Percentiles rank a stretch among this genome's conserved stretches.
These are phyloP conservation scores for Scophthalmus maximus DNA, from an alignment of 2,113 vertebrate species.

Conservation along the genomic window DNA sequence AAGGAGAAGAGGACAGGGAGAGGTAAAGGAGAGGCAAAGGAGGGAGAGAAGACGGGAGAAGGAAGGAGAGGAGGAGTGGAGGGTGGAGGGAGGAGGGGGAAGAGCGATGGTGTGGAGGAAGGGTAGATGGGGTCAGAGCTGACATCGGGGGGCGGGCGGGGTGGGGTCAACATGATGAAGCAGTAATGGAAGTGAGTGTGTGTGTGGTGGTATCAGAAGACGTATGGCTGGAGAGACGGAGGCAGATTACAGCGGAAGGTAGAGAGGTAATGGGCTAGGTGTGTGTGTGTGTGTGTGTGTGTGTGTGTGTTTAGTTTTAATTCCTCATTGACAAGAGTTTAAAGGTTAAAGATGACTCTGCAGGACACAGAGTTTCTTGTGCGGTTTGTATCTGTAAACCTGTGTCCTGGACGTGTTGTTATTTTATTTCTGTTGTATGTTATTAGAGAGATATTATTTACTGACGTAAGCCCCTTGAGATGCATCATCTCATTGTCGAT, in stretches of 20 bases:
- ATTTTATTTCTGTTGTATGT: too few relatives aligned
- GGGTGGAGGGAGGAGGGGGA: slow-evolving; percentile 18
- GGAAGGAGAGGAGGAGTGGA: slow-evolving; percentile 11
- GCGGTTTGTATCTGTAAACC: not conserved
- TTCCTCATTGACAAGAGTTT: not conserved
- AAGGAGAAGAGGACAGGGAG: not conserved
- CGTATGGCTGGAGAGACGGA: slow-evolving; percentile 64
- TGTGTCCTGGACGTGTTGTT: too few relatives aligned
- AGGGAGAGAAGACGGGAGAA: slow-evolving; percentile 1
- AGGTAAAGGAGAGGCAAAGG: not conserved
- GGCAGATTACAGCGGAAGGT: slow-evolving; percentile 70
- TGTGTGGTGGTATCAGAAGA: slow-evolving; percentile 58
- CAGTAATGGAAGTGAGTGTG: slow-evolving; percentile 73
- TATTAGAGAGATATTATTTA: too few relatives aligned
- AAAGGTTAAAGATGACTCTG: not conserved
- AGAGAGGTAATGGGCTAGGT: slow-evolving; percentile 51
- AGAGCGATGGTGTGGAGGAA: slow-evolving; percentile 54
- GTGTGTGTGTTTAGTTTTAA: slow-evolving; percentile 19
- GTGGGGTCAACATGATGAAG: slow-evolving; percentile 78
- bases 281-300: slow-evolving; percentile 40
- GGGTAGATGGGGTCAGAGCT: slow-evolving; percentile 68
- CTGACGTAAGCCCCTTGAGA: too few relatives aligned
- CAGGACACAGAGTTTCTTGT: not conserved
- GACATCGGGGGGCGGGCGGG: slow-evolving; percentile 22
- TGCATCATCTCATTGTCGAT: too few relatives aligned